These are phyloP conservation scores for Carollia perspicillata DNA, from an alignment of 2,113 vertebrate species.

Conservation along the genomic window DNA sequence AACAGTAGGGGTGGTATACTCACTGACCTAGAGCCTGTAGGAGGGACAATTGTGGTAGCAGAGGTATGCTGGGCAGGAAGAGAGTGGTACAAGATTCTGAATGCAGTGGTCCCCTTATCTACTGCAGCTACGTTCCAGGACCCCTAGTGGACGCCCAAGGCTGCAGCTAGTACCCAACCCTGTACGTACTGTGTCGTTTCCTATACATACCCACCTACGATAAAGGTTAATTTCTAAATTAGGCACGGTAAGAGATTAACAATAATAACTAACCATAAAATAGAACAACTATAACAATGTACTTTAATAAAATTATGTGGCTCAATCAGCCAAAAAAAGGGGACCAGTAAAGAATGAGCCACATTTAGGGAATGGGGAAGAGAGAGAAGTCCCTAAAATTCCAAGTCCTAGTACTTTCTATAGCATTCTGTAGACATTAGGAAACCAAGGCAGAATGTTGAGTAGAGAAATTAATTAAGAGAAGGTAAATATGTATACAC, in stretches of 20 bases:
- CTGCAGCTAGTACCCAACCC: neutral
- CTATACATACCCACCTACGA: neutral
- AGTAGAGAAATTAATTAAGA: neutral
- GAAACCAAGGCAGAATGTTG: neutral
- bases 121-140: too few relatives aligned
- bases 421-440: neutral
- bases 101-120: too few relatives aligned
- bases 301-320: neutral
- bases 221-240: neutral
- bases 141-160: neutral
- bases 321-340: neutral
- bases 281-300: neutral
- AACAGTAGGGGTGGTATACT: neutral
- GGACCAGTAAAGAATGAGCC: neutral
- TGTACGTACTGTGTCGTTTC: neutral
- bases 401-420: neutral
- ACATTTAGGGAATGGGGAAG: neutral
- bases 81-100: neutral
- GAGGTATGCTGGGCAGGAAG: neutral
- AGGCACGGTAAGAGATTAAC: neutral
- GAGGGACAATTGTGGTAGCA: neutral
- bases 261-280: neutral
- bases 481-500: neutral
- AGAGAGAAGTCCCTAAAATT: neutral
- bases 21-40: neutral